phyloP scores from a whole-genome alignment of 2,888 invertebrate genomes.

The Neoascia interrupta region DNA sequence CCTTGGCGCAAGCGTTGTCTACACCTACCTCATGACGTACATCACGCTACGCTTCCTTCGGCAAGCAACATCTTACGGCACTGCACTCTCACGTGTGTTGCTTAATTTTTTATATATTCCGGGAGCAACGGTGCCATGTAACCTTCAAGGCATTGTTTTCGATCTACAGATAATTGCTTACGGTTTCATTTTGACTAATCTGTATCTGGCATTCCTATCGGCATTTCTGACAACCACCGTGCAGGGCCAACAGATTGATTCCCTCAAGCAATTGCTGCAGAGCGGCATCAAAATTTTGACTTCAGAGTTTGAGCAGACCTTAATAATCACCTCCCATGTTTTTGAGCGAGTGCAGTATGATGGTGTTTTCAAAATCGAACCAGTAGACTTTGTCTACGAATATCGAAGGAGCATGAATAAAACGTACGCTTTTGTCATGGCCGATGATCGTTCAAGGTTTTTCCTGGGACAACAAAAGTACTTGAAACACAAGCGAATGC shows the following conservation, averaged over 20 bases:
- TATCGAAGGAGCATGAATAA: constrained; percentile 33
- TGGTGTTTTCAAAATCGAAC: constrained; percentile 18
- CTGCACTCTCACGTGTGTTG: constrained; percentile 32
- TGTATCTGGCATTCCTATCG: constrained; percentile 44
- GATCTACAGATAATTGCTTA: constrained; percentile 54
- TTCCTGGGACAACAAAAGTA: constrained; percentile 54
- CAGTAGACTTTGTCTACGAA: constrained; percentile 40
- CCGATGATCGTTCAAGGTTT: constrained; percentile 41
- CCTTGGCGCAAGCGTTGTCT: constrained; percentile 27
- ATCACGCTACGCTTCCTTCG: background rate
- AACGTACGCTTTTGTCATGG: constrained; percentile 39
- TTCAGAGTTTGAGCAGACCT: constrained; percentile 8
- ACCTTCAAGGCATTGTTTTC: constrained; percentile 6
- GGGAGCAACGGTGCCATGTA: background rate
- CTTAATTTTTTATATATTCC: constrained; percentile 40
- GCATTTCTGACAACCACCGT: constrained; percentile 62
- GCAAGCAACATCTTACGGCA: constrained; percentile 22
- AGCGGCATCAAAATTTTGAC: constrained; percentile 39
- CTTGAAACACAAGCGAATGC: constrained; percentile 33
- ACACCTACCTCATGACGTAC: constrained; percentile 29
- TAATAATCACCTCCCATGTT: constrained; percentile 15
- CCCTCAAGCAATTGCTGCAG: constrained; percentile 17
- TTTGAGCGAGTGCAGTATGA: constrained; percentile 10
- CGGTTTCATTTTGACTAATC: constrained; percentile 48
- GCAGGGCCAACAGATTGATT: constrained; percentile 43